These are phyloP conservation scores for Zaprionus gabonicus DNA, from an alignment of 1,140 invertebrate species.

Conservation along the genomic window DNA sequence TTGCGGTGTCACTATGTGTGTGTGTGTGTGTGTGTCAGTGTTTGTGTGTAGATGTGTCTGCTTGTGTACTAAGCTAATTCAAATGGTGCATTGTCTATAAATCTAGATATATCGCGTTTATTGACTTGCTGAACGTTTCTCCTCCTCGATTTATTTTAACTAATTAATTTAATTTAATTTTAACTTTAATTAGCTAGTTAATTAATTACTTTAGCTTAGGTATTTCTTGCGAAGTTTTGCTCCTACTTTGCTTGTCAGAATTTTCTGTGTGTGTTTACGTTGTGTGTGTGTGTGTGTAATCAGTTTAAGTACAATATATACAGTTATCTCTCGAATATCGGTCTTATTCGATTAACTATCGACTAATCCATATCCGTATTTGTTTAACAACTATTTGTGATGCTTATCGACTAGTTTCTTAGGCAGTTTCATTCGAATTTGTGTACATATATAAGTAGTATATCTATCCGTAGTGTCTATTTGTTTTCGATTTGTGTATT, in stretches of 20 bases:
- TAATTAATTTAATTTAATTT: slow-evolving; percentile 57
- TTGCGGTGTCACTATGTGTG: slow-evolving; percentile 32
- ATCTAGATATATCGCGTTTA: slow-evolving; percentile 61
- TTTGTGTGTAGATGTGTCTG: slow-evolving; percentile 38
- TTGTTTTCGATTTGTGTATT: slow-evolving; percentile 59
- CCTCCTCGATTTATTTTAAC: slow-evolving; percentile 39
- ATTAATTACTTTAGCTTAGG: slow-evolving; percentile 37
- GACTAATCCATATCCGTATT: slow-evolving; percentile 15
- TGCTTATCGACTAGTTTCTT: slow-evolving; percentile 70
- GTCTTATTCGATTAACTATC: slow-evolving; percentile 43
- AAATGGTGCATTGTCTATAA: slow-evolving; percentile 63
- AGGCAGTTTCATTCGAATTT: slow-evolving; percentile 82
- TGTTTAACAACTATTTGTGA: slow-evolving; percentile 66
- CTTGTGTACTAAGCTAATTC: slow-evolving; percentile 56
- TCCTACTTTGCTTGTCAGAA: slow-evolving; percentile 74
- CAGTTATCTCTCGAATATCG: slow-evolving; percentile 42
- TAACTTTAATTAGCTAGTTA: slow-evolving; percentile 68
- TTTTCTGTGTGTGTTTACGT: background rate
- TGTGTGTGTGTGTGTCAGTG: slow-evolving; percentile 24
- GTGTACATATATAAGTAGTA: slow-evolving; percentile 51
- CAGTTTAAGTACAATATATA: slow-evolving; percentile 49
- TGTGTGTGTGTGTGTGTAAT: background rate
- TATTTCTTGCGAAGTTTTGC: slow-evolving; percentile 78
- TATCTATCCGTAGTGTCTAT: slow-evolving; percentile 54
- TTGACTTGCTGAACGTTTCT: slow-evolving; percentile 69